Conservation (phyloP, 2,888 invertebrate species). For the Pristionchus arcanus region DNA sequence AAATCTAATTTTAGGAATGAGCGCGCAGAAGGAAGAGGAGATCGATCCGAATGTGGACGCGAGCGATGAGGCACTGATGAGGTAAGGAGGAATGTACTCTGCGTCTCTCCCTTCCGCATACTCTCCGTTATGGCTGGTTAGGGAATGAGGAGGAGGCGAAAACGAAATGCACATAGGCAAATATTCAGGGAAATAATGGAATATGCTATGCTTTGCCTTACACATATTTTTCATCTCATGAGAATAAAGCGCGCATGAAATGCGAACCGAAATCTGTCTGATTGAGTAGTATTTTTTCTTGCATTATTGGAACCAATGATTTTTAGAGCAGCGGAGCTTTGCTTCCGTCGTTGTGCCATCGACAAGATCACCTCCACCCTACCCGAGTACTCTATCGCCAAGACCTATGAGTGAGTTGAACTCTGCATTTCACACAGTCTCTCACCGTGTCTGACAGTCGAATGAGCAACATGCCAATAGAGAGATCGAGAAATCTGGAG, state of each 20-base stretch:
- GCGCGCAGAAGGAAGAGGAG: neutral
- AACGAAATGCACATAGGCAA: neutral
- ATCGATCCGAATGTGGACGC: conserved; percentile 20
- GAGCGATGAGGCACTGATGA: conserved; percentile 25
- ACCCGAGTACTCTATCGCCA: conserved; percentile 34
- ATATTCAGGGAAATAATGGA: neutral
- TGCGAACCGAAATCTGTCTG: too few relatives aligned
- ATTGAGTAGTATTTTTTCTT: neutral
- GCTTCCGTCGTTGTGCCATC: conserved; percentile 41
- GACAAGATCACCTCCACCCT: neutral
- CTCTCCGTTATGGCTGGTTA: neutral
- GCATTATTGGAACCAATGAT: neutral
- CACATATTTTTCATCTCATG: neutral
- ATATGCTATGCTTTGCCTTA: neutral
- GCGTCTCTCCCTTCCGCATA: neutral
- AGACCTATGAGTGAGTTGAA: conserved; percentile 5
- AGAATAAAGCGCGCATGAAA: neutral
- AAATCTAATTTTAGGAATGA: neutral
- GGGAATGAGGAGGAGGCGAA: neutral
- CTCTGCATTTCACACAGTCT: neutral
- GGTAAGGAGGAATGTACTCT: neutral
- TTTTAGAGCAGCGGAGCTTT: neutral
- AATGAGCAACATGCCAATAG: too few relatives aligned
- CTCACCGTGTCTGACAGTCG: too few relatives aligned
- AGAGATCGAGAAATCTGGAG: too few relatives aligned